These are phyloP conservation scores for Anguilla anguilla DNA, from an alignment of 2,797 vertebrate genomes.

Conservation along the genomic window DNA sequence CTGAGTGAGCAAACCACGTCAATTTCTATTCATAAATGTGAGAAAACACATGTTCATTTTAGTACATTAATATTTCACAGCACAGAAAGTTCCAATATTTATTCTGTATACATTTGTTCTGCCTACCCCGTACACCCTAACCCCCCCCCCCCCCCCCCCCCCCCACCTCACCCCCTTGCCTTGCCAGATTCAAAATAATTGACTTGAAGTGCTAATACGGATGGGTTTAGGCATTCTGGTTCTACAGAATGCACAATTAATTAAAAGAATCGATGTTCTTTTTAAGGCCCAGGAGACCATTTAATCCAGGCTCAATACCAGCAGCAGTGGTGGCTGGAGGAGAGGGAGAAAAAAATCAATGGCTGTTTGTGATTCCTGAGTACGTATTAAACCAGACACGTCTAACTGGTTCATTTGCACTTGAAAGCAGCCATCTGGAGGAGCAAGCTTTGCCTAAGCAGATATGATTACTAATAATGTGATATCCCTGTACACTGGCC, in stretches of 20 bases:
- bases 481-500: constrained; percentile 97
- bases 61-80: constrained; percentile 71
- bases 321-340: constrained; percentile 95
- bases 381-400: constrained; percentile 99
- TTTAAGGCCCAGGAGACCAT: constrained; percentile 99
- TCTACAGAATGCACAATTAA: constrained; percentile 93
- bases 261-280: constrained; percentile 99
- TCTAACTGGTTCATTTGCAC: constrained; percentile 99
- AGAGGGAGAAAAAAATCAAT: constrained; percentile 86
- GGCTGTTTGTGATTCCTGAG: constrained; percentile 99
- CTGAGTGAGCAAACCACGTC: constrained; percentile 71
- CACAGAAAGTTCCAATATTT: constrained; percentile 74
- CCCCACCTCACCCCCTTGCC: constrained; percentile 44
- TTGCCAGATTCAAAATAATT: constrained; percentile 84
- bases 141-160: constrained; percentile 67
- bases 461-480: constrained; percentile 99
- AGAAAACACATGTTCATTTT: constrained; percentile 69
- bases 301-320: constrained; percentile 99
- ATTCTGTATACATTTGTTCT: constrained; percentile 72
- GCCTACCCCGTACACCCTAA: constrained; percentile 67
- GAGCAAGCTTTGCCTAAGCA: constrained; percentile 99
- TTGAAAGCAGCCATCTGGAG: constrained; percentile 99
- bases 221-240: constrained; percentile 88
- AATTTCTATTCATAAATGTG: constrained; percentile 62
- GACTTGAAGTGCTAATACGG: constrained; percentile 84